Percentiles rank a stretch among this genome's conserved stretches.
These are phyloP conservation scores for Molossus molossus DNA, from an alignment of 2,797 vertebrate species.

Conservation along the genomic window DNA sequence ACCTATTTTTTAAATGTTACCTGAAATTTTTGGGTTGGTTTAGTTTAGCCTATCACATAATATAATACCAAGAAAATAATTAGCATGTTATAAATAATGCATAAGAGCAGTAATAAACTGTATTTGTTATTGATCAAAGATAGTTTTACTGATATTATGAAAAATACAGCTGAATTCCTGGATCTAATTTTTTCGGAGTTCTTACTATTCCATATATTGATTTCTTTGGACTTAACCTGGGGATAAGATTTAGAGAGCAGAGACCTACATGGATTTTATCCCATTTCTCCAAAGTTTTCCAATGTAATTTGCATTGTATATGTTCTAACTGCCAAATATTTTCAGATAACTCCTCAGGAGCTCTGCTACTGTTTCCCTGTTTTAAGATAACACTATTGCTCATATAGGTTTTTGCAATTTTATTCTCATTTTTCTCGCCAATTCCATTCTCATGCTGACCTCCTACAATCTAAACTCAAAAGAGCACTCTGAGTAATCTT, in stretches of 20 bases:
- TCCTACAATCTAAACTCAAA: background rate
- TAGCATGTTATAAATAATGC: background rate
- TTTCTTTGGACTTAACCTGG: background rate
- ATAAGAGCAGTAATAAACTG: background rate
- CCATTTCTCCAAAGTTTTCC: background rate
- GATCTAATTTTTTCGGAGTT: background rate
- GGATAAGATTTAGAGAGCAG: background rate
- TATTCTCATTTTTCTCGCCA: background rate
- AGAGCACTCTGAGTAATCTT: background rate
- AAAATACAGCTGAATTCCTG: slow-evolving; percentile 8
- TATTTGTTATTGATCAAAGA: background rate
- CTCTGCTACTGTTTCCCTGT: background rate
- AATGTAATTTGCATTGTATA: background rate
- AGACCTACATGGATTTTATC: background rate
- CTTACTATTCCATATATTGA: background rate
- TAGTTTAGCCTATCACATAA: background rate
- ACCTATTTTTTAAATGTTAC: background rate
- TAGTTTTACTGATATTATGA: slow-evolving; percentile 1
- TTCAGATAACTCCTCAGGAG: background rate
- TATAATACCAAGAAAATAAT: background rate
- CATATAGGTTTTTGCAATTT: background rate
- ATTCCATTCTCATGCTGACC: accelerated
- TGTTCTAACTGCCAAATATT: background rate
- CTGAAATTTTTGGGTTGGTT: background rate
- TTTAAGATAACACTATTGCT: background rate